Evolutionary conservation across 2,113 vertebrate genomes (phyloP).

Genomic region (Nothoprocta pentlandii): DNA sequence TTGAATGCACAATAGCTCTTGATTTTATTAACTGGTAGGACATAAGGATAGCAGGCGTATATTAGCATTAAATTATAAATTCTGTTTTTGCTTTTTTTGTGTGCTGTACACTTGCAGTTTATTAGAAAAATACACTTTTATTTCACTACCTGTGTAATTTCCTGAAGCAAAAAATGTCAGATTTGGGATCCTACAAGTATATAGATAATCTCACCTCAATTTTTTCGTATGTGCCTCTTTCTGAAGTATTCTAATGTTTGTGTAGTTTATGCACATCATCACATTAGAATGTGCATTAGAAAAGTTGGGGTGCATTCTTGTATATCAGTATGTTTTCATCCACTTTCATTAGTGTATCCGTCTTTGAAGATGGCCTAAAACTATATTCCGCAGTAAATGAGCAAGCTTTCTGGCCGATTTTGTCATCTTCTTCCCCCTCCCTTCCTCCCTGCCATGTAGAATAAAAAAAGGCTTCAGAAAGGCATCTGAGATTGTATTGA

Average conservation of each 20-base stretch:
- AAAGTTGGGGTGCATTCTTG: neutral
- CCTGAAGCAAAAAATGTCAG: neutral
- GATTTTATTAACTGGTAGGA: constrained; percentile 24
- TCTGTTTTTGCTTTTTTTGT: neutral
- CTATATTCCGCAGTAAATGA: neutral
- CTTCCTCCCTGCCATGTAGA: neutral
- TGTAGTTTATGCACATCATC: neutral
- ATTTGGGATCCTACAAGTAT: neutral
- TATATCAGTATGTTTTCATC: neutral
- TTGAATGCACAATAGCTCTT: neutral
- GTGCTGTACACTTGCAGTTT: neutral
- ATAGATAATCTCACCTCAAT: neutral
- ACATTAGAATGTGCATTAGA: neutral
- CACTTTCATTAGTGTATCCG: neutral
- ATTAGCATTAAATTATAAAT: neutral
- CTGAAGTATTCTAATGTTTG: constrained; percentile 18
- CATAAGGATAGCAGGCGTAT: neutral
- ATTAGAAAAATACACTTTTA: constrained; percentile 34
- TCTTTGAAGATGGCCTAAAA: neutral
- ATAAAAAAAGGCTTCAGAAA: neutral
- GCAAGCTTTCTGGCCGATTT: neutral
- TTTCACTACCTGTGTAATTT: constrained; percentile 36
- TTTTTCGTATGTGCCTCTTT: neutral
- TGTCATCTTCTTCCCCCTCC: neutral
- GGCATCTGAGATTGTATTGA: neutral